phyloP scores from a whole-genome alignment of 2,797 vertebrate genomes.

The Premnoplex brunnescens region DNA sequence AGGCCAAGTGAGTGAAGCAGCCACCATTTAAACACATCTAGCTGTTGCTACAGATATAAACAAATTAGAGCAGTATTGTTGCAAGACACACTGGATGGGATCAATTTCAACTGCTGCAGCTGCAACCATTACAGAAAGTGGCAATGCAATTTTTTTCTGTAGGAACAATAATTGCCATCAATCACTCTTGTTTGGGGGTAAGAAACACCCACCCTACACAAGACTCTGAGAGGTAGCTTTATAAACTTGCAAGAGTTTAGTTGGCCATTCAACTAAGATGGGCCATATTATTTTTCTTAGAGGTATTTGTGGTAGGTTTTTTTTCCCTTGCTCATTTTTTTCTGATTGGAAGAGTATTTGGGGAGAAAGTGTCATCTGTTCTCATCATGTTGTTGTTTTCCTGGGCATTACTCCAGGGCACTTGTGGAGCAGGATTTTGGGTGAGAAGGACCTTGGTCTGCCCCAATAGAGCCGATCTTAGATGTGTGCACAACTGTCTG shows the following conservation, averaged over 20 bases:
- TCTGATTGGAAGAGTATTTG: background rate
- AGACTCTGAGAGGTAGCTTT: background rate
- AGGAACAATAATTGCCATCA: background rate
- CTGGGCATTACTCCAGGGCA: background rate
- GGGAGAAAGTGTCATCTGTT: fast-evolving
- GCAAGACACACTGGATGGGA: background rate
- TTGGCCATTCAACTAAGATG: background rate
- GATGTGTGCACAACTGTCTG: fast-evolving
- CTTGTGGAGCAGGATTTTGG: background rate
- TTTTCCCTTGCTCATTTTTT: background rate
- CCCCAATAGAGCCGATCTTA: fast-evolving
- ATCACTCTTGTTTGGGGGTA: background rate
- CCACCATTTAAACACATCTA: background rate
- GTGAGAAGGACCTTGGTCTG: background rate
- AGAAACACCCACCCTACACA: background rate
- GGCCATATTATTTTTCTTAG: background rate
- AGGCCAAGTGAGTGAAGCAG: background rate
- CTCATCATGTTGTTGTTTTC: background rate
- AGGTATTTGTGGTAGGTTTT: fast-evolving
- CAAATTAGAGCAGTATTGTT: background rate
- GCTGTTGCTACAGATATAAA: background rate
- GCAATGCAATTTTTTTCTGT: background rate
- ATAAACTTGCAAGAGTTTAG: background rate
- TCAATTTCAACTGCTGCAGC: background rate
- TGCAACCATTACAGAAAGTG: background rate